Conservation (phyloP, 2,797 vertebrate genomes). For the Gambelia wislizenii region DNA sequence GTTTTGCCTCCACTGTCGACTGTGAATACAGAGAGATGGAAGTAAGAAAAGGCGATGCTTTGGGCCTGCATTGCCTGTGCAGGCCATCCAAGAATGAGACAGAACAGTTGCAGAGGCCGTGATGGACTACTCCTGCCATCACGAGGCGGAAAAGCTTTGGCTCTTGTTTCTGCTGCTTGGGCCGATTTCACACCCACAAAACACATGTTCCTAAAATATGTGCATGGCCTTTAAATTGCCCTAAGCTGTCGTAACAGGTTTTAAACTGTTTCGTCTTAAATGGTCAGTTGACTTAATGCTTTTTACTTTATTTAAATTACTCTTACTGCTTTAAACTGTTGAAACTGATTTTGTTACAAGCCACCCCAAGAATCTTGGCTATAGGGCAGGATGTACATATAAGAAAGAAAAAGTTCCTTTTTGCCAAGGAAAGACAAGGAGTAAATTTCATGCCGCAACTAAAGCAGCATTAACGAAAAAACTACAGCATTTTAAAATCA, state of each 20-base stretch:
- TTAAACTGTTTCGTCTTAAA: too few species aligned
- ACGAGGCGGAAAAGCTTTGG: too few species aligned
- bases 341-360: not conserved
- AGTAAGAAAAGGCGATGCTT: slow-evolving; percentile 36
- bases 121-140: not conserved
- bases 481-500: not conserved
- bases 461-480: not conserved
- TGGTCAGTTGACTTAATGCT: too few species aligned
- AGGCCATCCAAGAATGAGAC: not conserved
- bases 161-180: too few species aligned
- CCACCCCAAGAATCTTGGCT: too few species aligned
- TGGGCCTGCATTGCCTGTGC: slow-evolving; percentile 30
- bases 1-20: slow-evolving; percentile 88
- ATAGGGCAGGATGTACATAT: too few species aligned
- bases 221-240: too few species aligned
- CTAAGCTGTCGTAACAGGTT: too few species aligned
- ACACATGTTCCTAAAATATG: too few species aligned
- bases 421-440: not conserved
- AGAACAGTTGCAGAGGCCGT: not conserved
- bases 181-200: not conserved
- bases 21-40: slow-evolving; percentile 72
- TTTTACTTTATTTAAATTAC: too few species aligned
- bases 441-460: not conserved
- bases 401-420: too few species aligned
- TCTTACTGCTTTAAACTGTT: too few species aligned